Evolutionary conservation across 2,113 vertebrate genomes (phyloP).

Genomic region (Dicentrarchus labrax): DNA sequence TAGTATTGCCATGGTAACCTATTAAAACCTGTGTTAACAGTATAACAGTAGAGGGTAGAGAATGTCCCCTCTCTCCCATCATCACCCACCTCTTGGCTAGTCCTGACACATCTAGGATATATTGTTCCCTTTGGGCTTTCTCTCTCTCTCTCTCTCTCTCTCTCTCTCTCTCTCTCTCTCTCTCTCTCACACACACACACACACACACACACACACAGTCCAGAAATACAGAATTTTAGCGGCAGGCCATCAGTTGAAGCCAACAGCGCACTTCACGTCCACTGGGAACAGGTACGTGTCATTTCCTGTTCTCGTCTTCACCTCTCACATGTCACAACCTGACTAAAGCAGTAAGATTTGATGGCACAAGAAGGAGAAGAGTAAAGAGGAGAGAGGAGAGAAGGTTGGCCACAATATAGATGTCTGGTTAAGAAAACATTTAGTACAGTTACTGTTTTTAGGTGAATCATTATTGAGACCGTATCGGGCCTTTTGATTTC

Average conservation of each 20-base stretch:
- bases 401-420: no score
- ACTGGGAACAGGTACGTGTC: slow-evolving; percentile 74
- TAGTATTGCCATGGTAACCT: not conserved
- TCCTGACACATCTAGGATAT: slow-evolving; percentile 77
- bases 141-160: not conserved
- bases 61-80: slow-evolving; percentile 52
- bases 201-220: slow-evolving; percentile 8
- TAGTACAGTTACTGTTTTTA: no score
- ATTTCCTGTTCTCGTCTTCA: slow-evolving; percentile 73
- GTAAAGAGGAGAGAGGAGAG: not conserved
- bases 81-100: slow-evolving; percentile 41
- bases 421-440: no score
- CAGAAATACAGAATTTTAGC: slow-evolving; percentile 30
- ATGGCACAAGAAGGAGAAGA: slow-evolving; percentile 17
- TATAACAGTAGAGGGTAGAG: not conserved
- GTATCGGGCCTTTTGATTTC: not conserved
- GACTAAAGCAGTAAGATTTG: slow-evolving; percentile 35
- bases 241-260: slow-evolving; percentile 62
- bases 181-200: not conserved
- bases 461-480: no score
- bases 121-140: slow-evolving; percentile 50
- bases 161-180: not conserved
- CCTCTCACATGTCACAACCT: slow-evolving; percentile 68
- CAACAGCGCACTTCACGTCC: slow-evolving; percentile 56
- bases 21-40: slow-evolving; percentile 28